Conservation (phyloP, 1,140 invertebrate genomes). For the Sinonovacula constricta region DNA sequence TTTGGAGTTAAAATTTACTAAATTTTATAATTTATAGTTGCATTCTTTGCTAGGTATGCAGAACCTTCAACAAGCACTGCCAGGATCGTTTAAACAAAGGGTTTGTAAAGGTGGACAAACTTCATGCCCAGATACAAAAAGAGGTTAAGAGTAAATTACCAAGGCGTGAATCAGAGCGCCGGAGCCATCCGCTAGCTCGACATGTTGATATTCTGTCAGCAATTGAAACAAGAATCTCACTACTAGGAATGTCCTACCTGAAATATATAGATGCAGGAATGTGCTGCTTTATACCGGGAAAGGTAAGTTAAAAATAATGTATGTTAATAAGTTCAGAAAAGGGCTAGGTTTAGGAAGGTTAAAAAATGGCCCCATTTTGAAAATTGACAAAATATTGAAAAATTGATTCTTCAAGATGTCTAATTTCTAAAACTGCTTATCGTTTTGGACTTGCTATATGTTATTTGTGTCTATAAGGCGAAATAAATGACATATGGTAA, state of each 20-base stretch:
- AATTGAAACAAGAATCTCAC: constrained; percentile 93
- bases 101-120: constrained; percentile 88
- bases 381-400: too few relatives aligned
- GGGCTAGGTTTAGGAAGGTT: too few relatives aligned
- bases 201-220: constrained; percentile 94
- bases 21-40: constrained; percentile 45
- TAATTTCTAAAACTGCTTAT: too few relatives aligned
- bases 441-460: too few relatives aligned
- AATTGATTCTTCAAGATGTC: too few relatives aligned
- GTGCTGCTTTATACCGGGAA: constrained; percentile 96
- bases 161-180: constrained; percentile 91
- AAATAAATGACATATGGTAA: too few relatives aligned
- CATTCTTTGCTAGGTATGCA: constrained; percentile 93
- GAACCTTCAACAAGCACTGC: constrained; percentile 87
- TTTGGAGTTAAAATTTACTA: too few relatives aligned
- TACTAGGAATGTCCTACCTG: constrained; percentile 94
- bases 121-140: constrained; percentile 83
- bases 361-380: too few relatives aligned
- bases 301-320: constrained; percentile 82
- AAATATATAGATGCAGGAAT: constrained; percentile 90
- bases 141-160: constrained; percentile 90
- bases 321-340: too few relatives aligned
- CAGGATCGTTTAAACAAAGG: constrained; percentile 88
- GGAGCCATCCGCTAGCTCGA: constrained; percentile 88
- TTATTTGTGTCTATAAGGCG: too few relatives aligned